A percentile compares a stretch with the other conserved stretches of the same genome.
Conservation (phyloP, 2,797 vertebrate genomes). For the Thripadectes ignobilis region DNA sequence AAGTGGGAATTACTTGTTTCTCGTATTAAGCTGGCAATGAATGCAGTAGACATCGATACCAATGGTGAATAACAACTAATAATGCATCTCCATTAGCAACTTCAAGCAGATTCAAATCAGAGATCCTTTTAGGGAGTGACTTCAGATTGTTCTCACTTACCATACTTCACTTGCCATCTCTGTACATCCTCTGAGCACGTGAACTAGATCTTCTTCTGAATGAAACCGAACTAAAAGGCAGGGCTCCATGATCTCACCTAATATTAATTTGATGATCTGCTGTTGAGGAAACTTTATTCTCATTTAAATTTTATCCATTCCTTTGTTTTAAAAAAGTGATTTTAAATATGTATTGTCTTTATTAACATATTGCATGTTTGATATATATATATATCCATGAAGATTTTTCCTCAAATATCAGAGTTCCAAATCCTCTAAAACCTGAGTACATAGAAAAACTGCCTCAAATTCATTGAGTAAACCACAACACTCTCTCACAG, state of each 20-base stretch:
- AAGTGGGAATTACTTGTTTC: not conserved
- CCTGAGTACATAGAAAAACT: not conserved
- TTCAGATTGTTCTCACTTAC: not conserved
- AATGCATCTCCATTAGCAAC: not conserved
- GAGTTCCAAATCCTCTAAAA: not conserved
- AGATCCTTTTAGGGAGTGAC: not conserved
- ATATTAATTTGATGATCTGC: not conserved
- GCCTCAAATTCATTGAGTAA: not conserved
- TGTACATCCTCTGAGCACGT: not conserved
- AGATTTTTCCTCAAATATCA: not conserved
- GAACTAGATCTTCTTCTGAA: not conserved
- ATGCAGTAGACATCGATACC: not conserved
- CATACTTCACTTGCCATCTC: not conserved
- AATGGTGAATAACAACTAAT: not conserved
- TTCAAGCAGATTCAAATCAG: not conserved
- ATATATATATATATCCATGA: not conserved
- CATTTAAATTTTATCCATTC: not conserved
- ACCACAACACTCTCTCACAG: not conserved
- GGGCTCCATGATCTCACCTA: not conserved
- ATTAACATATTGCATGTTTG: not conserved
- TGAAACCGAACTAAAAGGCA: not conserved
- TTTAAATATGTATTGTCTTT: not conserved
- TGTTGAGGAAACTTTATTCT: not conserved
- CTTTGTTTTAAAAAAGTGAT: not conserved
- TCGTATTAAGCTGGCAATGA: not conserved